Percentiles rank a stretch among this genome's conserved stretches.
Evolutionary conservation across 2,888 invertebrate genomes (phyloP).

Genomic region (Sminthurides aquaticus): DNA sequence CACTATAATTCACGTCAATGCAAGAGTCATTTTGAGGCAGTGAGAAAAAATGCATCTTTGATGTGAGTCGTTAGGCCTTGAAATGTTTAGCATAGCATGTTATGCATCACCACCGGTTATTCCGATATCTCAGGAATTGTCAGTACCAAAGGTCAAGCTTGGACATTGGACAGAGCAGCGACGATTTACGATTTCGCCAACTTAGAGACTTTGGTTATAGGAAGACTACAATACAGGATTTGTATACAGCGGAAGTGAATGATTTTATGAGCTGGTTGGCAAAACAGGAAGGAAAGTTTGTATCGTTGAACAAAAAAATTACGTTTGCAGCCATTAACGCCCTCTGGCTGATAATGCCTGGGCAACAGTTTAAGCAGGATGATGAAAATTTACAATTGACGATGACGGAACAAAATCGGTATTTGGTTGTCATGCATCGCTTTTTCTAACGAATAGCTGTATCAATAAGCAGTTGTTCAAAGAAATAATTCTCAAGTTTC

Average conservation of each 20-base stretch:
- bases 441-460: neutral
- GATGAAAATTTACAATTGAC: too few relatives aligned
- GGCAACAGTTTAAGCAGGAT: slow-evolving; percentile 19
- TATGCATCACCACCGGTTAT: too few relatives aligned
- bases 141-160: too few relatives aligned
- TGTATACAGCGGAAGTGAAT: slow-evolving; percentile 20
- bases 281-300: slow-evolving; percentile 13
- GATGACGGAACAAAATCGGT: neutral
- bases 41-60: too few relatives aligned
- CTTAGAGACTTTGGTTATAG: slow-evolving; percentile 26
- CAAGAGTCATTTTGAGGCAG: too few relatives aligned
- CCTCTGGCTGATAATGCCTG: slow-evolving; percentile 25
- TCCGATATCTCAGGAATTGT: too few relatives aligned
- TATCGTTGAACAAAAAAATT: slow-evolving; percentile 22
- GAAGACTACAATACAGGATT: slow-evolving; percentile 19
- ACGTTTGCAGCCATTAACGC: slow-evolving; percentile 24
- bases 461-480: too few relatives aligned
- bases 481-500: too few relatives aligned
- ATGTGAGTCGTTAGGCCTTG: too few relatives aligned
- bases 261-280: slow-evolving; percentile 19
- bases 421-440: neutral
- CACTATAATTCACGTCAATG: too few relatives aligned
- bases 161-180: slow-evolving; percentile 27
- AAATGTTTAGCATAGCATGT: too few relatives aligned
- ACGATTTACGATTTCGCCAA: slow-evolving; percentile 21